Conservation (phyloP, 2,888 invertebrate genomes). For the Barypeithes pellucidus region DNA sequence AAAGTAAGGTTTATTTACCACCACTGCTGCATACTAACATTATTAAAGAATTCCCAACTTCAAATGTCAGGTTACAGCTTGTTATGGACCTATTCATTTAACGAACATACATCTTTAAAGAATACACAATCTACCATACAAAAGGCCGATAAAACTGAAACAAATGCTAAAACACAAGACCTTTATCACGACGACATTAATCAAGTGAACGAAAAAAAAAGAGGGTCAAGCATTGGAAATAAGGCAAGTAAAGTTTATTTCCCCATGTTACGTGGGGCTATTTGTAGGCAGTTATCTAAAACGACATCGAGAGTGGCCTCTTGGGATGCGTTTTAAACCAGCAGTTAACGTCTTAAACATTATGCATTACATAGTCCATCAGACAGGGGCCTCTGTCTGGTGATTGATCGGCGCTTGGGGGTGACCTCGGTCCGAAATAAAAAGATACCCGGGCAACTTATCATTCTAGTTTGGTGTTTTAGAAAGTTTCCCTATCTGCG, state of each 20-base stretch:
- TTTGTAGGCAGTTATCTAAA: conserved; percentile 65
- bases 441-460: conserved; percentile 61
- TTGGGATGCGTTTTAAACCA: conserved; percentile 68
- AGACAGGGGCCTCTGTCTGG: conserved; percentile 65
- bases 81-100: too few relatives aligned
- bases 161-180: conserved; percentile 37
- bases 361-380: conserved; percentile 69
- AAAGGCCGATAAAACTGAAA: conserved; percentile 29
- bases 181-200: conserved; percentile 49
- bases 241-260: conserved; percentile 54
- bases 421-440: conserved; percentile 66
- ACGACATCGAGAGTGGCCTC: conserved; percentile 66
- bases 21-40: too few relatives aligned
- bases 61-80: too few relatives aligned
- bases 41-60: too few relatives aligned
- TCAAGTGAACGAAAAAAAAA: conserved; percentile 45
- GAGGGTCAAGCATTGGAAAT: conserved; percentile 53
- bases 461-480: conserved; percentile 66
- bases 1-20: too few relatives aligned
- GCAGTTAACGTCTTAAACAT: conserved; percentile 71
- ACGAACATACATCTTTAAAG: too few relatives aligned
- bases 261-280: conserved; percentile 57
- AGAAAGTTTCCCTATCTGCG: conserved; percentile 62
- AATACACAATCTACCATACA: conserved; percentile 23
- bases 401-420: conserved; percentile 69